Base-by-base conservation (phyloP, 2,113 vertebrate genomes). In the Ciconia stormi region DNA sequence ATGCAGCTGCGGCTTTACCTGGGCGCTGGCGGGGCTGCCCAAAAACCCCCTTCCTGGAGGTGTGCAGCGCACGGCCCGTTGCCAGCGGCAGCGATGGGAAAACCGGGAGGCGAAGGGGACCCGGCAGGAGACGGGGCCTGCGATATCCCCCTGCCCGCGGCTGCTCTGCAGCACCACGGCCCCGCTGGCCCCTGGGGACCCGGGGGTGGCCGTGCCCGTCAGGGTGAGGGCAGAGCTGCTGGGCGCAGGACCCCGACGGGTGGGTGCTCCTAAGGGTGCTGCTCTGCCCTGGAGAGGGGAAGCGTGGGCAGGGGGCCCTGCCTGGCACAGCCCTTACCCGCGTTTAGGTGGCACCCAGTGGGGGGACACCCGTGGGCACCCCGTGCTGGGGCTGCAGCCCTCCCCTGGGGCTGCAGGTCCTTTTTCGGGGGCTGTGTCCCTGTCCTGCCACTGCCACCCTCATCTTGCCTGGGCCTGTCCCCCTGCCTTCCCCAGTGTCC, bases 111-210 rank as follows among this genome's bases (percentile, higher is more conserved):
- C 30, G 52, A 46, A 80, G 30, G 26, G 34, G 26, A 22, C 14
- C 1, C 1, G 9, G 36, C 29, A 70, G 65, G 80, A 88, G 11
- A 46, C 0, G 20, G 9, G 13, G 16, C 52, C n/a, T 36, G 12
- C 0, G 1, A 2, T 32, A 6, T 13, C 42, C 44, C 59, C 40
- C 26, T 81, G 14, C 58, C 69, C 5, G 1, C 0, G 0, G 18
- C 61, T 53, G 29, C 12, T 15, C 3, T 49, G 70, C 29, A 7
- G 6, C 62, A 8, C 13, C 12, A 6, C 4, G 18, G 13, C 38
- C 32, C 56, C 1, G 8, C 79, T 78, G 38, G 27, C 49, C 53
- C 27, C 40, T 1, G 17, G 40, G 47, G 19, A 46, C 26, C 56
- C 16, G 25, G 11, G 0, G 6, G 50, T 85, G 61, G 42, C 89